Percentiles rank a stretch among this genome's conserved stretches.
These are phyloP conservation scores for Phodopus roborovskii DNA, from an alignment of 2,113 vertebrate species.

Conservation along the genomic window DNA sequence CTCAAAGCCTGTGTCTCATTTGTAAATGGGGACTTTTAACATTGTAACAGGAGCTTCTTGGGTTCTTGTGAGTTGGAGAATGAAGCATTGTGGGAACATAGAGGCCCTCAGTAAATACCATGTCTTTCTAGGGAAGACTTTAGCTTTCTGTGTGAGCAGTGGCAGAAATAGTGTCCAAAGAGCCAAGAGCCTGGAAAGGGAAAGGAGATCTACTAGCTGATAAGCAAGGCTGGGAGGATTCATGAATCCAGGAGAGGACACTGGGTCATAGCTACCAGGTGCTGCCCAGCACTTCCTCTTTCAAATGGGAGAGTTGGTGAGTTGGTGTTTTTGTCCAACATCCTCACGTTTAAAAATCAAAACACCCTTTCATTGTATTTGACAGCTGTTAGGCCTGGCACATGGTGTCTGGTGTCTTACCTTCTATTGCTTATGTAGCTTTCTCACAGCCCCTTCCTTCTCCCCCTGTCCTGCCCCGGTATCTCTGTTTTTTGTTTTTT, in stretches of 20 bases:
- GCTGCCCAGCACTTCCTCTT: not conserved
- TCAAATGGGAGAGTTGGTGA: not conserved
- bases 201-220: not conserved
- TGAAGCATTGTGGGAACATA: not conserved
- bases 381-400: constrained; percentile 6
- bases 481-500: no score
- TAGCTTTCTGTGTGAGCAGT: not conserved
- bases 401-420: not conserved
- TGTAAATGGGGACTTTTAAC: not conserved
- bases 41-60: not conserved
- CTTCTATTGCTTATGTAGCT: not conserved
- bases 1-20: not conserved
- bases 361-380: not conserved
- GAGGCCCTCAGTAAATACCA: not conserved
- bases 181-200: not conserved
- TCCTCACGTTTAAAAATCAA: not conserved
- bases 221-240: not conserved
- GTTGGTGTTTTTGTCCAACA: not conserved
- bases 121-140: not conserved
- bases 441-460: not conserved
- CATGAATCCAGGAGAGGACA: not conserved
- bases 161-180: not conserved
- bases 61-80: not conserved
- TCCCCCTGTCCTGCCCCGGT: no score
- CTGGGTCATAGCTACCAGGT: not conserved